Evolutionary conservation across 1,140 invertebrate species (phyloP), one percentile per base, ranked within the genome.

Genomic region (Bombus superbus): DNA sequence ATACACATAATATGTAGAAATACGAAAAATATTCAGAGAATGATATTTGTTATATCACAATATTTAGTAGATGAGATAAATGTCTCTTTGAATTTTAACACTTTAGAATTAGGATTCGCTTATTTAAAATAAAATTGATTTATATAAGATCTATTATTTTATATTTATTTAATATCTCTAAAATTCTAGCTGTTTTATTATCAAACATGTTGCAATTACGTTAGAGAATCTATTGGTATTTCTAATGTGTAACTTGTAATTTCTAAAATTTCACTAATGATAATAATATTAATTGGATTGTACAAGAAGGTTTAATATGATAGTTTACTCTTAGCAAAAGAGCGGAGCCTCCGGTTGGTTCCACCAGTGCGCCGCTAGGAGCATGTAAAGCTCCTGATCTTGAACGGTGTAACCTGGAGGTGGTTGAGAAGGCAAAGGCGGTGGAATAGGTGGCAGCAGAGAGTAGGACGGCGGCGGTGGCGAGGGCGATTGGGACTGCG

Each of bases 401-500:
- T 92, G 92, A 42, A 90, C 87, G 57, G 91, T 92, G 71, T 91
- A 91, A 57, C 88, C 92, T 40, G 89, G 91, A 47, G 92, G 92
- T 59, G 92, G 92, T 81, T 90, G 92, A 9, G 87, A 89, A 76
- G 87, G 88, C 81, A 89, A 83, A 64, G 90, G 89, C 57, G 90
- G 91, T 80, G 92, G 89, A 57, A 92, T 88, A 75, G 92, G 90
- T 72, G 91, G 90, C 75, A 92, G 76, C 64, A 93, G 85, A 71
- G 92, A 92, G 74, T 93, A 93, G 74, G 91, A 91, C 76, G 92
- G 92, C 57, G 91, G 91, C 76, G 91, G 92, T 74, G 92, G 90
- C 78, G 92, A 93, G 62, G 89, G 92, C 38, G 90, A 92, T 64
- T 89, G 75, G 84, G 92, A 93, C 71, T 92, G 92, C 18, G 92